phyloP scores from a whole-genome alignment of 2,113 vertebrate genomes.

The Probosciger aterrimus region DNA sequence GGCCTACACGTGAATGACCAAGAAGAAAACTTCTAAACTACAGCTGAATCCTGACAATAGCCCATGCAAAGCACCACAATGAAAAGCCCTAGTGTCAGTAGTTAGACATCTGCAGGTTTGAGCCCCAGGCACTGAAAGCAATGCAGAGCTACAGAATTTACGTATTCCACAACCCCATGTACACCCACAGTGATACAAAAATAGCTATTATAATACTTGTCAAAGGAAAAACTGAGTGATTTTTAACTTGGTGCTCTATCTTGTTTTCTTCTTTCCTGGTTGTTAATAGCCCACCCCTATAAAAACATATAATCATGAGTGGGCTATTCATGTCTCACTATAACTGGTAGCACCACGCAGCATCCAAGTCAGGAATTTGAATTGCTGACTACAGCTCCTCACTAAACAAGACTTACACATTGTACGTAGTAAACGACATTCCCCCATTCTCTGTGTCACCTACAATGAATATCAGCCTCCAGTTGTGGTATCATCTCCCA shows the following conservation, averaged over 20 bases:
- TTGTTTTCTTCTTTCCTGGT: slow-evolving; percentile 30
- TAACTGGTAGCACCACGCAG: slow-evolving; percentile 21
- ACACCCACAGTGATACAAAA: slow-evolving; percentile 43
- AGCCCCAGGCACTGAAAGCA: slow-evolving; percentile 1
- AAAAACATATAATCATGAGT: slow-evolving; percentile 34
- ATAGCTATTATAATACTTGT: slow-evolving; percentile 43
- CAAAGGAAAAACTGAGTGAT: slow-evolving; percentile 49
- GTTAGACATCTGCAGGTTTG: not conserved
- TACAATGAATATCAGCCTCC: slow-evolving; percentile 42
- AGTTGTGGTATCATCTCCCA: not conserved
- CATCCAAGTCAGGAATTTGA: slow-evolving; percentile 53
- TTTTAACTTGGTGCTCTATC: slow-evolving; percentile 49
- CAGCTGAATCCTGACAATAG: not conserved
- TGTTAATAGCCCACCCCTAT: slow-evolving; percentile 33
- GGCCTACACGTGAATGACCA: not conserved
- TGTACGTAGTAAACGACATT: not conserved
- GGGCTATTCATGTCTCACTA: slow-evolving; percentile 22
- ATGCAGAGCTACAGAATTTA: slow-evolving; percentile 6
- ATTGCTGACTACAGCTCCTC: slow-evolving; percentile 37
- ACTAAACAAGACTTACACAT: slow-evolving; percentile 30
- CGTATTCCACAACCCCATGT: slow-evolving; percentile 18
- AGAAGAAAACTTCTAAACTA: not conserved
- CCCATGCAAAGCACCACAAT: not conserved
- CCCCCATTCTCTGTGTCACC: slow-evolving; percentile 13
- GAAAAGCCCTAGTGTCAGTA: not conserved